Percentiles rank a stretch among this genome's conserved stretches.
These are phyloP conservation scores for Passer domesticus DNA, from an alignment of 2,113 vertebrate genomes.

Conservation along the genomic window DNA sequence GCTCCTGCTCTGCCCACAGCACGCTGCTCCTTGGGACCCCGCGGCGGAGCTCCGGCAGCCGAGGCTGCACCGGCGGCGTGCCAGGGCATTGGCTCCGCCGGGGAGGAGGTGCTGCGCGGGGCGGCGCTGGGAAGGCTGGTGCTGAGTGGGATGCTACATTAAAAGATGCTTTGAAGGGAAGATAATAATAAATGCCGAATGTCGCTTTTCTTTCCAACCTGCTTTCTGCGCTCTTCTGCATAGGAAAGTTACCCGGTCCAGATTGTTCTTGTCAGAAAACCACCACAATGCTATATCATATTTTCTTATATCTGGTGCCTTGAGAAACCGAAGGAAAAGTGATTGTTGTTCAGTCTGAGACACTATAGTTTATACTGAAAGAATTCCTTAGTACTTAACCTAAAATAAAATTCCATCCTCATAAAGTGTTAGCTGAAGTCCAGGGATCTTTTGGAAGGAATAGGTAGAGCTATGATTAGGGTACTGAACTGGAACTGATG, in stretches of 20 bases:
- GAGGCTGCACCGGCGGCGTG: not conserved
- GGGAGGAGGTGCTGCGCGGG: not conserved
- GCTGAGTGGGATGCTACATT: not conserved
- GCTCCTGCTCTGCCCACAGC: not conserved
- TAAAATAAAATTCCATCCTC: not conserved
- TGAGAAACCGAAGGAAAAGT: not conserved
- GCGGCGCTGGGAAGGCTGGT: not conserved
- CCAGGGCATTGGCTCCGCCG: not conserved
- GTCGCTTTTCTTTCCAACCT: not conserved
- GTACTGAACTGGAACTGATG: not conserved
- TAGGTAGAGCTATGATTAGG: not conserved
- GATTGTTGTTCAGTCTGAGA: not conserved
- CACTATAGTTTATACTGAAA: not conserved
- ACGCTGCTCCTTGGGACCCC: not conserved
- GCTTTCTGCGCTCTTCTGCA: not conserved
- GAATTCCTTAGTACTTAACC: not conserved
- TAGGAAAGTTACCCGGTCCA: not conserved
- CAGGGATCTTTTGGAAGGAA: not conserved
- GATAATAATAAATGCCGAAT: not conserved
- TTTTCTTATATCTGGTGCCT: not conserved
- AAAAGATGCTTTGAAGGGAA: not conserved
- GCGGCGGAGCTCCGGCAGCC: not conserved
- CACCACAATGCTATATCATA: not conserved
- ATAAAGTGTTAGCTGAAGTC: not conserved
- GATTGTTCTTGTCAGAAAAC: not conserved